Evolutionary conservation across 64 coral and sea anemone genomes (phyloP).

Genomic region (Pocillopora verrucosa): DNA sequence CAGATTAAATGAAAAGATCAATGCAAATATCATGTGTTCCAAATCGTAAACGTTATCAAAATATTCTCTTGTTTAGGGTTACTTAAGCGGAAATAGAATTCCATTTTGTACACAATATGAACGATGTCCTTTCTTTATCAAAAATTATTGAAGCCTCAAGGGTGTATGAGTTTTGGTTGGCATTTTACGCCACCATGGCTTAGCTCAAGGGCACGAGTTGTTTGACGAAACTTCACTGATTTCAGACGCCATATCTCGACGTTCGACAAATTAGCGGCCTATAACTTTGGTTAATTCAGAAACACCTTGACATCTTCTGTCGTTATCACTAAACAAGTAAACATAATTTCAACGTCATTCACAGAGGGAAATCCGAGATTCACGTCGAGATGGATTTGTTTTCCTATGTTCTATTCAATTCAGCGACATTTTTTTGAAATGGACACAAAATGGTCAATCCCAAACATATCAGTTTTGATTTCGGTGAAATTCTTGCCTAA

Average conservation of each 20-base stretch:
- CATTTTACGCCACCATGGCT: background rate
- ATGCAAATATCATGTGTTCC: background rate
- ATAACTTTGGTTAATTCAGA: background rate
- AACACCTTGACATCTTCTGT: background rate
- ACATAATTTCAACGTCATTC: background rate
- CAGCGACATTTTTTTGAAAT: too few relatives aligned
- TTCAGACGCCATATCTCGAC: background rate
- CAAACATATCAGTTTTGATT: too few relatives aligned
- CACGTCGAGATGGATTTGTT: background rate
- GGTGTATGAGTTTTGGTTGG: background rate
- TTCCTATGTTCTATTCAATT: background rate
- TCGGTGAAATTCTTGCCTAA: too few relatives aligned
- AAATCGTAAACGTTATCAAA: background rate
- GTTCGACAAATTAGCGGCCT: background rate
- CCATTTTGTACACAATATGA: slow-evolving; percentile 1
- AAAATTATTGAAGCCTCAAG: background rate
- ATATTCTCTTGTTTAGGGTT: background rate
- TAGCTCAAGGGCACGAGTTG: background rate
- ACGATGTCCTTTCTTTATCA: background rate
- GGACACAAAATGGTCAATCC: too few relatives aligned
- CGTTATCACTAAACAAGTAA: background rate
- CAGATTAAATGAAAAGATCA: background rate
- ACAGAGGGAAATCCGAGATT: background rate
- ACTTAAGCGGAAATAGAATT: background rate
- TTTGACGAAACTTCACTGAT: background rate